Evolutionary conservation across 2,113 vertebrate species (phyloP).

Genomic region (Ictalurus punctatus): DNA sequence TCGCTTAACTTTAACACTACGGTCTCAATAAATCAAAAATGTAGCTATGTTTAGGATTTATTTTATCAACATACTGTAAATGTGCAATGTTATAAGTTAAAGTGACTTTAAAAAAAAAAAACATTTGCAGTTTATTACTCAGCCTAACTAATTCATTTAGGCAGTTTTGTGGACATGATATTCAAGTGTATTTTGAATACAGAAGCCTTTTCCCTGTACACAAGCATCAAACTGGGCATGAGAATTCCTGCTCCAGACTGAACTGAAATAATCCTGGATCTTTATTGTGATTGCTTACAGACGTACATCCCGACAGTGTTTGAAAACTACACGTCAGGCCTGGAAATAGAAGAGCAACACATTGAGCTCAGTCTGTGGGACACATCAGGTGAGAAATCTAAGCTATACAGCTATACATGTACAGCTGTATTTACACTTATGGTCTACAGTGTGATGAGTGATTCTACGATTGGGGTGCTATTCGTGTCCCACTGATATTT

Average conservation of each 20-base stretch:
- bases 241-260: neutral
- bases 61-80: neutral
- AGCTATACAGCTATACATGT: neutral
- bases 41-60: neutral
- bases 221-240: neutral
- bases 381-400: conserved; percentile 83
- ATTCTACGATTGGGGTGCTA: neutral
- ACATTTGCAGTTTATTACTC: neutral
- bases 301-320: conserved; percentile 95
- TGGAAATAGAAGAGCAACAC: conserved; percentile 90
- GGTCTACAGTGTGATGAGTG: neutral
- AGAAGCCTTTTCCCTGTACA: neutral
- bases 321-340: conserved; percentile 93
- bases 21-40: neutral
- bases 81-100: neutral
- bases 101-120: neutral
- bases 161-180: neutral
- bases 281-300: conserved; percentile 65
- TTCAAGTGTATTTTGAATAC: neutral
- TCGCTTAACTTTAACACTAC: neutral
- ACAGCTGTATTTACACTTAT: neutral
- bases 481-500: neutral
- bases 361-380: conserved; percentile 97
- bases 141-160: neutral
- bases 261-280: neutral